Conservation (phyloP, 2,113 vertebrate genomes). For the Machaerirhynchus nigripectus region DNA sequence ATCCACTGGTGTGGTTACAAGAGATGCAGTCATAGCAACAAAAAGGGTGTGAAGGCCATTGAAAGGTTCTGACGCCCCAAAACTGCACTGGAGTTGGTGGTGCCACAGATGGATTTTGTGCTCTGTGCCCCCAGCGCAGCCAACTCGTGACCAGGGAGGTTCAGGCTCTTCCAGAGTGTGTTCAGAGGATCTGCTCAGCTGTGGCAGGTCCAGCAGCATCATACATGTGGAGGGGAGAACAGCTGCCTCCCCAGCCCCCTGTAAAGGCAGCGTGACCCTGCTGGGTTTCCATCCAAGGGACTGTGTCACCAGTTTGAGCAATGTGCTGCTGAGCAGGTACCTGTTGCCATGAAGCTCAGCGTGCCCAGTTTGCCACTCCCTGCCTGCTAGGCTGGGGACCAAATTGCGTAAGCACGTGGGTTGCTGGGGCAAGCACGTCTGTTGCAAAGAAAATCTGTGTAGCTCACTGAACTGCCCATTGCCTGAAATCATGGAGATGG, state of each 20-base stretch:
- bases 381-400: background rate
- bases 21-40: background rate
- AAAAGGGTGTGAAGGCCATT: background rate
- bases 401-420: fast-evolving
- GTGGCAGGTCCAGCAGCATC: background rate
- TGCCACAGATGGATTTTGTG: background rate
- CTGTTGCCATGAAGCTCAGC: background rate
- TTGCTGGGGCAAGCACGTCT: background rate
- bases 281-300: background rate
- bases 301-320: background rate
- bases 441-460: background rate
- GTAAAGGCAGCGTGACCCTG: background rate
- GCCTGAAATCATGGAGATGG: conserved; percentile 21
- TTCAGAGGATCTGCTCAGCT: background rate
- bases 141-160: fast-evolving
- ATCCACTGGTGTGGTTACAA: background rate
- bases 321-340: background rate
- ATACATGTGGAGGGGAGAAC: fast-evolving
- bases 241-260: background rate
- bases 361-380: fast-evolving
- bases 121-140: fast-evolving
- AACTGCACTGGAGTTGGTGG: background rate
- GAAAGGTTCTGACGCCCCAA: background rate
- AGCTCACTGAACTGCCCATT: background rate
- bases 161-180: background rate